phyloP scores from a whole-genome alignment of 2,888 invertebrate genomes.

The Cataglyphis rosenhaueri region DNA sequence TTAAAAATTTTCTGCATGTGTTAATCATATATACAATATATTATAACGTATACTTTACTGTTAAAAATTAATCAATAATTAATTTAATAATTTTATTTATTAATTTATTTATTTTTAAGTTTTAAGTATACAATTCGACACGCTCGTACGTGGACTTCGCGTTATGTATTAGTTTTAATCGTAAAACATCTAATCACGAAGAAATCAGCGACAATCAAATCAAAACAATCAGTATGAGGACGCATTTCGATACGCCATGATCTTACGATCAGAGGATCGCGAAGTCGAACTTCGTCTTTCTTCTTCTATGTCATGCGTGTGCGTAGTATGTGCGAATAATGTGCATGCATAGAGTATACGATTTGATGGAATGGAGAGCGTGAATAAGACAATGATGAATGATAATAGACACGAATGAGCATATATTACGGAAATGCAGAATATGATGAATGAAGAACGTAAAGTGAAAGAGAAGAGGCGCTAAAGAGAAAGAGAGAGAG shows the following conservation, averaged over 20 bases:
- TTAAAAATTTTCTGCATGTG: neutral
- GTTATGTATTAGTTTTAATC: neutral
- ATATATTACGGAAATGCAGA: conserved; percentile 32
- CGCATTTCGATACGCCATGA: conserved; percentile 55
- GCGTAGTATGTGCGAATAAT: conserved; percentile 75
- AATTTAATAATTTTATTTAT: neutral
- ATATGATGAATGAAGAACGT: conserved; percentile 53
- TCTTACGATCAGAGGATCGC: conserved; percentile 46
- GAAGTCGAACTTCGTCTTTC: conserved; percentile 49
- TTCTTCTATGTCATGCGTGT: conserved; percentile 64
- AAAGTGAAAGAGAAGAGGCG: conserved; percentile 63
- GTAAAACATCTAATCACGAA: neutral
- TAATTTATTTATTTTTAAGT: neutral
- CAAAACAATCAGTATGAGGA: conserved; percentile 6
- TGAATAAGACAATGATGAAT: conserved; percentile 51
- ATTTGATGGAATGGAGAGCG: conserved; percentile 55
- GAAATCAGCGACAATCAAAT: neutral
- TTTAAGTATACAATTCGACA: neutral
- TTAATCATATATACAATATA: neutral
- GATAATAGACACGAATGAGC: conserved; percentile 33
- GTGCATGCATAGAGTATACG: conserved; percentile 76
- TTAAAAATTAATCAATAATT: neutral
- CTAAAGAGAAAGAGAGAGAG: neutral
- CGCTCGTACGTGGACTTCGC: neutral
- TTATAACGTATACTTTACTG: neutral